Base-by-base conservation (phyloP, 2,888 invertebrate species). In the Drosophila acutilabella region DNA sequence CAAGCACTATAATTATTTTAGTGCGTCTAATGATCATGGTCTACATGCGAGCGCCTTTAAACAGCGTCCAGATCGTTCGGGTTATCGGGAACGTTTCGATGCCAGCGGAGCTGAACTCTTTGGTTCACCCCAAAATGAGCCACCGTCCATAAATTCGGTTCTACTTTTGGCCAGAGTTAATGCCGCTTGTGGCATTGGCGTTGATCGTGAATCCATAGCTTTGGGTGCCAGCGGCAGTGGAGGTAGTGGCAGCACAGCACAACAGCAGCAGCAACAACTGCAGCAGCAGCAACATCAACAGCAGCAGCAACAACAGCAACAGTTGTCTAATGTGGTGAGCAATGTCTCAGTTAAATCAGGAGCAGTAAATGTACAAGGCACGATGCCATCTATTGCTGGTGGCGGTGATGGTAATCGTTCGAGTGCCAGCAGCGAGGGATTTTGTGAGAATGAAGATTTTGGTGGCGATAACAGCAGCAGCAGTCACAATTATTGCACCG, bases 401-500 rank as follows among this genome's bases (percentile, higher is more conserved):
- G 64, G 57, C 16, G 58, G 57, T 4, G 96, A 97, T 89, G 97
- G 97, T 0, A 97, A 97, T 91, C 95, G 98, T 73, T 98, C 98
- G 56, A 98, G 98, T 90, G 96, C 97, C 11, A 98, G 98, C 81
- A 98, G 98, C 78, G 98, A 98, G 93, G 98, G 98, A 51, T 98
- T 98, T 92, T 98, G 98, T 93, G 98, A 98, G 93, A 98, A 98
- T 90, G 97, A 97, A 80, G 96, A 96, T 70, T 96, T 96, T 88
- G 95, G 95, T 53, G 96, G 95, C 80, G 95, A 95, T 69, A 94
- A 94, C 52, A 95, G 95, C 41, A 95, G 95, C 41, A 95, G 95
- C 41, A 92, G 92, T 59, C 91, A 91, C 71, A 88, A 90, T 51
- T 90, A 88, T 59, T 82, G 90, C 83, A 94, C 94, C 75, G 72